phyloP scores from a whole-genome alignment of 2,113 vertebrate genomes.

The Psephotus haematonotus region DNA sequence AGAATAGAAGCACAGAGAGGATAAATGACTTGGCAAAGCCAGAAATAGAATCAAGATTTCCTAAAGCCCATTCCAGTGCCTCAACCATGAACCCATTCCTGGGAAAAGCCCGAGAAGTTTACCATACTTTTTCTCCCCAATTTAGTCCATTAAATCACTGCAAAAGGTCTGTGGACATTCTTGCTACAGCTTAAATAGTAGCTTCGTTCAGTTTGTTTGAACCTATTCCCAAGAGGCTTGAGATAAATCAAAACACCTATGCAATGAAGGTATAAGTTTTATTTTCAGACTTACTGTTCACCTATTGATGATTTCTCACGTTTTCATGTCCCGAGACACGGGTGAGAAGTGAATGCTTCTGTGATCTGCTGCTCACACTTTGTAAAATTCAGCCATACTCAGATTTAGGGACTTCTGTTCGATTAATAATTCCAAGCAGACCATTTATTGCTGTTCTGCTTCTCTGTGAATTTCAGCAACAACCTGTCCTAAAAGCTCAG shows the following conservation, averaged over 20 bases:
- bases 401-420: neutral
- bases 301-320: neutral
- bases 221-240: neutral
- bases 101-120: neutral
- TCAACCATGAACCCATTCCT: neutral
- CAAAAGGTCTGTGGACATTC: neutral
- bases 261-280: neutral
- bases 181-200: neutral
- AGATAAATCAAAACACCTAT: neutral
- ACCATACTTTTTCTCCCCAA: fast-evolving
- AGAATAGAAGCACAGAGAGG: neutral
- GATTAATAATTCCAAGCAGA: neutral
- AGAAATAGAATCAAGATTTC: conserved; percentile 8
- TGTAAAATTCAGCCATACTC: neutral
- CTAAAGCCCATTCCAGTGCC: neutral
- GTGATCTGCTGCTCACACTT: neutral
- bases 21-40: neutral
- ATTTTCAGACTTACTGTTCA: neutral
- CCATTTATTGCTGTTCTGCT: neutral
- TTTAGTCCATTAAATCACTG: neutral
- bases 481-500: neutral
- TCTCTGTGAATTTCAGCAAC: neutral
- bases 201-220: conserved; percentile 18
- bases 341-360: neutral
- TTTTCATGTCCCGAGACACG: neutral